Percentiles rank a stretch among this genome's conserved stretches.
Conservation (phyloP, 2,888 invertebrate species). For the Mythimna ferrago region DNA sequence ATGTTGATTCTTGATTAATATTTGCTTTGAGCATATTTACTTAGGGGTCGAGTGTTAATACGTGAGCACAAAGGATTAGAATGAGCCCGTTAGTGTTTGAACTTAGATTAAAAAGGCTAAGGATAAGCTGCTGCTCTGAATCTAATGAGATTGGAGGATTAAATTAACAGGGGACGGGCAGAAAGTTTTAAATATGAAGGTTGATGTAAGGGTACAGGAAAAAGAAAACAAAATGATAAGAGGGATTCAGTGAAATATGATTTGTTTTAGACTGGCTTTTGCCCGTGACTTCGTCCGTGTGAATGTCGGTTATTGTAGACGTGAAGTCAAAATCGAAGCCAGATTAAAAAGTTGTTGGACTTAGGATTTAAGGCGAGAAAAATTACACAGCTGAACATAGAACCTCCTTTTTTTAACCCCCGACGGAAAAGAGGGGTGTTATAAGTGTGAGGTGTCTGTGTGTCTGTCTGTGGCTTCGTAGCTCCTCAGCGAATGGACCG, state of each 20-base stretch:
- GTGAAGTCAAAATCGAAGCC: too few species aligned
- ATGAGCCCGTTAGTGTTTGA: constrained; percentile 30
- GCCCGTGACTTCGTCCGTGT: too few species aligned
- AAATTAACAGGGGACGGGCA: not conserved
- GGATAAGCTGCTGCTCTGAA: constrained; percentile 8
- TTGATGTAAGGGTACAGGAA: not conserved
- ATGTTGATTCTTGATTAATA: constrained; percentile 47
- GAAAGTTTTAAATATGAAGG: not conserved
- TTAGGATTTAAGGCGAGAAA: too few species aligned
- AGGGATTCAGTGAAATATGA: not conserved
- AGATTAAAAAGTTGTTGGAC: too few species aligned
- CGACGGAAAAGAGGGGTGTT: too few species aligned
- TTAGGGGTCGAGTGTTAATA: constrained; percentile 37
- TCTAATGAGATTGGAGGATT: constrained; percentile 20
- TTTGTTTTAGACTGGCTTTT: not conserved
- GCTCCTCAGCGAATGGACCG: too few species aligned
- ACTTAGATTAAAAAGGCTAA: constrained; percentile 43
- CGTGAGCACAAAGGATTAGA: constrained; percentile 34
- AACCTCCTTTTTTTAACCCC: too few species aligned
- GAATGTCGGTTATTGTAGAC: too few species aligned
- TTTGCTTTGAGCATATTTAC: constrained; percentile 51
- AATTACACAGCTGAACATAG: too few species aligned
- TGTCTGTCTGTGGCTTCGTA: too few species aligned
- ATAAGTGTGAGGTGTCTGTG: too few species aligned
- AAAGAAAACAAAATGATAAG: not conserved